phyloP scores from a whole-genome alignment of 1,140 invertebrate species.

The Drosophila takahashii region DNA sequence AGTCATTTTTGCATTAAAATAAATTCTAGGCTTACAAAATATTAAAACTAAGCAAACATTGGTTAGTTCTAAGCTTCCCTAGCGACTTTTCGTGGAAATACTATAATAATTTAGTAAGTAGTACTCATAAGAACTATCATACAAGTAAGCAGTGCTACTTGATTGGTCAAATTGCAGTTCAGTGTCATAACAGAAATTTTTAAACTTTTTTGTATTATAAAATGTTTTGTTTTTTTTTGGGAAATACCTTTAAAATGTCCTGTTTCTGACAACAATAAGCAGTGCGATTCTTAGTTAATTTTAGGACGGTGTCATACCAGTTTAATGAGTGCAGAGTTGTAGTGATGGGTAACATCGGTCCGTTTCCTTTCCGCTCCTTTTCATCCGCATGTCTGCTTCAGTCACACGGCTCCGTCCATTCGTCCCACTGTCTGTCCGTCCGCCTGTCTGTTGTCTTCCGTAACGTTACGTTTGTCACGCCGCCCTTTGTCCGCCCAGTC shows the following conservation, averaged over 20 bases:
- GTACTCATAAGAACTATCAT: too few species aligned
- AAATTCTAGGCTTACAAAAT: too few species aligned
- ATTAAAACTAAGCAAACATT: too few species aligned
- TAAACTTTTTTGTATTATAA: too few species aligned
- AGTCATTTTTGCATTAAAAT: too few species aligned
- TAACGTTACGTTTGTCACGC: slow-evolving; percentile 77
- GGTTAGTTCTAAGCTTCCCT: too few species aligned
- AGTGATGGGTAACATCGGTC: slow-evolving; percentile 8
- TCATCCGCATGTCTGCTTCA: slow-evolving; percentile 28
- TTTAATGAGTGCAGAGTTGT: slow-evolving; percentile 1
- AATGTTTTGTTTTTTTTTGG: background rate
- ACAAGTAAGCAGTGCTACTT: background rate
- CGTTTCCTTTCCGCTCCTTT: slow-evolving; percentile 19
- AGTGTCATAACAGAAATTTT: background rate
- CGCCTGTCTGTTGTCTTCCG: slow-evolving; percentile 58
- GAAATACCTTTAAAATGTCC: too few species aligned
- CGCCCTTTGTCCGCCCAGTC: slow-evolving; percentile 54
- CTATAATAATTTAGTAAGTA: too few species aligned
- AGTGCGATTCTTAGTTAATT: background rate
- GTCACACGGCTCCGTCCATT: slow-evolving; percentile 2
- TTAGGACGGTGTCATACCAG: background rate
- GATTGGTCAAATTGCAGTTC: background rate
- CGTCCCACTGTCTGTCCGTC: too few species aligned
- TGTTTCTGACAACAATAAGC: too few species aligned
- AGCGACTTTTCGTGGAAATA: too few species aligned